These are phyloP conservation scores for Elmis aenea DNA, from an alignment of 2,888 invertebrate species.

Conservation along the genomic window DNA sequence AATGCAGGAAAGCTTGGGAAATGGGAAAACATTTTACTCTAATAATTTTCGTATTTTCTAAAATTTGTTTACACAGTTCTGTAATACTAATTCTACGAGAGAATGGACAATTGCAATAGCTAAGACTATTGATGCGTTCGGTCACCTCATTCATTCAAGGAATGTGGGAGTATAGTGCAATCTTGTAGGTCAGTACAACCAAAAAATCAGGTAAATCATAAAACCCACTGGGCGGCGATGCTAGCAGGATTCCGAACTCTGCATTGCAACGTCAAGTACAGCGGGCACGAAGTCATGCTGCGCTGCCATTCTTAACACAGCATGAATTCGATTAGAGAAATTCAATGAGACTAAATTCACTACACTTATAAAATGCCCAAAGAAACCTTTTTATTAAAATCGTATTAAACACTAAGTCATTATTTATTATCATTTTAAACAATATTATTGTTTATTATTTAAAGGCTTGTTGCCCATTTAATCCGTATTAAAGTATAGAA, in stretches of 20 bases:
- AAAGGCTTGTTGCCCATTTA: conserved; percentile 34
- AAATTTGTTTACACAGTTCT: conserved; percentile 43
- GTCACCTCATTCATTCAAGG: conserved; percentile 35
- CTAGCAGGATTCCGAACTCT: conserved; percentile 12
- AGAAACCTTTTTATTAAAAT: conserved; percentile 46
- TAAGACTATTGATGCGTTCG: conserved; percentile 39
- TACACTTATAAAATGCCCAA: conserved; percentile 43
- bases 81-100: conserved; percentile 40
- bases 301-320: conserved; percentile 2
- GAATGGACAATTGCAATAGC: conserved; percentile 40
- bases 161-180: conserved; percentile 31
- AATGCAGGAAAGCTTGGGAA: conserved; percentile 34
- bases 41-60: conserved; percentile 36
- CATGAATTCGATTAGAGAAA: conserved; percentile 16
- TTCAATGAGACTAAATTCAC: conserved; percentile 20
- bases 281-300: conserved; percentile 13
- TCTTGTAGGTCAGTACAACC: conserved; percentile 19
- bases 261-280: conserved; percentile 13
- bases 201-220: too few species aligned
- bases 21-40: conserved; percentile 38
- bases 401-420: conserved; percentile 46
- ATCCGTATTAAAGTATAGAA: conserved; percentile 37
- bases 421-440: conserved; percentile 43
- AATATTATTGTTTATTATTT: conserved; percentile 44
- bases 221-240: conserved; percentile 12